phyloP scores from a whole-genome alignment of 2,888 invertebrate genomes.

The Adelognathus sp. region DNA sequence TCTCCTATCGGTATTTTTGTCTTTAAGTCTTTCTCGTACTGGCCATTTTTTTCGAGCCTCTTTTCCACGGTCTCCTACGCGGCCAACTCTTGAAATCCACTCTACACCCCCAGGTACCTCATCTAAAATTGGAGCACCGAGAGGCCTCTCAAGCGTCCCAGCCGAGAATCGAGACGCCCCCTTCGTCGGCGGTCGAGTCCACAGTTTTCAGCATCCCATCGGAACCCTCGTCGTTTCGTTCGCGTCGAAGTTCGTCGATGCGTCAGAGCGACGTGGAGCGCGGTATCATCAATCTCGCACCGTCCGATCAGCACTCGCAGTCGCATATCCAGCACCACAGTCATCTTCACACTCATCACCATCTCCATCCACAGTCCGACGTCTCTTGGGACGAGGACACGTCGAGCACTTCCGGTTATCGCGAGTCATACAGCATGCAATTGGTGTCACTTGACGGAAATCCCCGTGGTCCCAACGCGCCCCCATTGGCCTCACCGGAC shows the following conservation, averaged over 20 bases:
- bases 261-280: conserved; percentile 65
- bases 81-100: no score
- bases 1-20: no score
- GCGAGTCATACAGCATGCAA: conserved; percentile 87
- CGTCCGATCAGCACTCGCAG: conserved; percentile 71
- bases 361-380: conserved; percentile 82
- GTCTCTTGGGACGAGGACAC: conserved; percentile 91
- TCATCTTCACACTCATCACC: conserved; percentile 68
- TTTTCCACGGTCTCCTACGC: no score
- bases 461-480: conserved; percentile 75
- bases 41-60: no score
- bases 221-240: conserved; percentile 72
- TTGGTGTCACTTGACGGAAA: conserved; percentile 84
- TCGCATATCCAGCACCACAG: conserved; percentile 67
- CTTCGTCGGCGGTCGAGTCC: conserved; percentile 64
- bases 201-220: conserved; percentile 69
- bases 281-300: conserved; percentile 31
- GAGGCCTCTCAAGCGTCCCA: conserved; percentile 63
- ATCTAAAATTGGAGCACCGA: conserved; percentile 81
- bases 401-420: conserved; percentile 93
- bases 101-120: conserved; percentile 79
- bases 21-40: no score
- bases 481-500: conserved; percentile 86
- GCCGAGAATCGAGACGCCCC: conserved; percentile 62
- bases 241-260: conserved; percentile 67